Conservation (phyloP, 2,113 vertebrate species). For the Clarias batrachus region DNA sequence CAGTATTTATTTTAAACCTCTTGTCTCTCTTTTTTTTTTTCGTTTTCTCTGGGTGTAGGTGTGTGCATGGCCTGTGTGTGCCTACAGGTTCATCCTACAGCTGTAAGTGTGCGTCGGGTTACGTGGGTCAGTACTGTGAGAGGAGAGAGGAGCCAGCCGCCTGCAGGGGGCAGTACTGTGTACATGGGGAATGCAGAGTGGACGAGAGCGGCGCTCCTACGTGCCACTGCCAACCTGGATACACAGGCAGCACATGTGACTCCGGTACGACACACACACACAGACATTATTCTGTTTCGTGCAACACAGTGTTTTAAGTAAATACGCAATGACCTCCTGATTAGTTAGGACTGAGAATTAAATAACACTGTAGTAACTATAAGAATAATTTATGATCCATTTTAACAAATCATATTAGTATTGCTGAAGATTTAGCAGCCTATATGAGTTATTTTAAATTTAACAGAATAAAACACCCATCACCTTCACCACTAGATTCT, state of each 20-base stretch:
- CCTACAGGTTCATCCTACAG: slow-evolving; percentile 75
- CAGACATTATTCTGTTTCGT: background rate
- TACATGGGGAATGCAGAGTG: slow-evolving; percentile 84
- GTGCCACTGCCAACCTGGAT: slow-evolving; percentile 84
- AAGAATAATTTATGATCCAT: background rate
- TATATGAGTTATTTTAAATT: background rate
- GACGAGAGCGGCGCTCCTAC: slow-evolving; percentile 77
- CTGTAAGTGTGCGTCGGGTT: slow-evolving; percentile 87
- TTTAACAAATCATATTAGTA: background rate
- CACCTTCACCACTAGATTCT: background rate
- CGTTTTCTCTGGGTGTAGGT: slow-evolving; percentile 69
- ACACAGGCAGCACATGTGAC: slow-evolving; percentile 81
- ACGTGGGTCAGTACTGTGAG: slow-evolving; percentile 82
- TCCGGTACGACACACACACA: slow-evolving; percentile 71
- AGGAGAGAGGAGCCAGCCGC: slow-evolving; percentile 77
- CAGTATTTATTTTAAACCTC: background rate
- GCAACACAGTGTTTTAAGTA: no score
- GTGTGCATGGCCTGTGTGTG: slow-evolving; percentile 81
- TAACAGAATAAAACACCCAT: background rate
- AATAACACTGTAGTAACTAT: background rate
- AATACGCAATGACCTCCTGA: background rate
- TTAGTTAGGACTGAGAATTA: background rate
- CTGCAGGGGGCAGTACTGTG: slow-evolving; percentile 84
- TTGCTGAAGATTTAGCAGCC: background rate
- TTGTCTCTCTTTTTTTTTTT: background rate